These are phyloP conservation scores for Drosophila sordidapex DNA, from an alignment of 2,888 invertebrate genomes.

Conservation along the genomic window DNA sequence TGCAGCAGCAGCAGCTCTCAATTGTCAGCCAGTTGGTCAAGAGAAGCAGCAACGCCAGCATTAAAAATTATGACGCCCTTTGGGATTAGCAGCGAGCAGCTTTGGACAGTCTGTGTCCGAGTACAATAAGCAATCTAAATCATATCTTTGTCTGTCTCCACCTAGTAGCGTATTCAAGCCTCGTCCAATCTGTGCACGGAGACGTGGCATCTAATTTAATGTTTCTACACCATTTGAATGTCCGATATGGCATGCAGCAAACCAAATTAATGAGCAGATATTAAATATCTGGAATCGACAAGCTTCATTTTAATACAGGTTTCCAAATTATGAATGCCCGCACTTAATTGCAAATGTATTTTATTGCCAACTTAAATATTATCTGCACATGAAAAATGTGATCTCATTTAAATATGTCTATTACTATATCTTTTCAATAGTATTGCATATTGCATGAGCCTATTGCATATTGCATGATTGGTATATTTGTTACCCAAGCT, in stretches of 20 bases:
- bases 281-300: conserved; percentile 3
- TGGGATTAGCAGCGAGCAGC: conserved; percentile 58
- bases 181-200: not conserved
- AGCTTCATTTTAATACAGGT: not conserved
- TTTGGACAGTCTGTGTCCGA: conserved; percentile 20
- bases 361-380: not conserved
- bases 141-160: conserved; percentile 16
- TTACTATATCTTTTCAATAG: too few relatives aligned
- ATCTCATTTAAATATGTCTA: too few relatives aligned
- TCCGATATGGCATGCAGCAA: not conserved
- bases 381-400: too few relatives aligned
- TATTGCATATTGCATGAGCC: too few relatives aligned
- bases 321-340: not conserved
- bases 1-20: conserved; percentile 10
- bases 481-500: too few relatives aligned
- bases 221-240: conserved; percentile 33
- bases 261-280: conserved; percentile 31
- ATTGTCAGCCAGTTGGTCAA: conserved; percentile 26
- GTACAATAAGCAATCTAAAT: conserved; percentile 16
- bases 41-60: conserved; percentile 55
- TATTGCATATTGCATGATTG: too few relatives aligned
- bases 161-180: conserved; percentile 1
- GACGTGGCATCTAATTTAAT: conserved; percentile 16
- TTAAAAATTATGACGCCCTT: conserved; percentile 75
- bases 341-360: conserved; percentile 6